A percentile compares a stretch with the other conserved stretches of the same genome.
These are phyloP conservation scores for Lineus longissimus DNA, from an alignment of 1,140 invertebrate genomes.

Conservation along the genomic window DNA sequence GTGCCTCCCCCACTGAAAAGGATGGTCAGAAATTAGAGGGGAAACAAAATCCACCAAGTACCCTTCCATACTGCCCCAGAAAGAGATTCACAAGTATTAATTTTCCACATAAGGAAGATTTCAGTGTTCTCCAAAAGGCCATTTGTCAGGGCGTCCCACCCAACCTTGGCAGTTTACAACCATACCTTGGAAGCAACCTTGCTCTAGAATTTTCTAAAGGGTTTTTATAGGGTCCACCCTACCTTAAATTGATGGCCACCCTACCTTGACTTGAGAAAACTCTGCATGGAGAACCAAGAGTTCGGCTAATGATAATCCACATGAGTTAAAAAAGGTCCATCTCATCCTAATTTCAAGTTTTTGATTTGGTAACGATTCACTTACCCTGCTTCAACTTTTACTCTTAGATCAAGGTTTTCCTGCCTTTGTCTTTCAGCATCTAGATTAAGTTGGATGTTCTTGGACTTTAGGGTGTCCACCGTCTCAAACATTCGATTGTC, in stretches of 20 bases:
- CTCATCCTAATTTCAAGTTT: no score
- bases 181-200: no score
- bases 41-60: background rate
- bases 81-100: background rate
- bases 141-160: no score
- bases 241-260: no score
- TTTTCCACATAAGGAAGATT: background rate
- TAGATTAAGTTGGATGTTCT: conserved; percentile 78
- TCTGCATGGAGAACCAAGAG: no score
- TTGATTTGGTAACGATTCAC: conserved; percentile 6
- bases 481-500: conserved; percentile 84
- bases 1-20: conserved; percentile 22
- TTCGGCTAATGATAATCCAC: background rate
- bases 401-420: conserved; percentile 55
- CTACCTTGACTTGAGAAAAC: no score
- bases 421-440: conserved; percentile 76
- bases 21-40: background rate
- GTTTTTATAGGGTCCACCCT: no score
- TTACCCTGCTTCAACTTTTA: conserved; percentile 34
- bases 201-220: no score
- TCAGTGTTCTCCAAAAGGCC: no score
- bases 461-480: conserved; percentile 69
- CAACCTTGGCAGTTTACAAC: no score
- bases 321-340: no score
- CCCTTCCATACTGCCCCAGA: background rate